A percentile compares a stretch with the other conserved stretches of the same genome.
Conservation (phyloP, 2,113 vertebrate species). For the Nymphicus hollandicus region DNA sequence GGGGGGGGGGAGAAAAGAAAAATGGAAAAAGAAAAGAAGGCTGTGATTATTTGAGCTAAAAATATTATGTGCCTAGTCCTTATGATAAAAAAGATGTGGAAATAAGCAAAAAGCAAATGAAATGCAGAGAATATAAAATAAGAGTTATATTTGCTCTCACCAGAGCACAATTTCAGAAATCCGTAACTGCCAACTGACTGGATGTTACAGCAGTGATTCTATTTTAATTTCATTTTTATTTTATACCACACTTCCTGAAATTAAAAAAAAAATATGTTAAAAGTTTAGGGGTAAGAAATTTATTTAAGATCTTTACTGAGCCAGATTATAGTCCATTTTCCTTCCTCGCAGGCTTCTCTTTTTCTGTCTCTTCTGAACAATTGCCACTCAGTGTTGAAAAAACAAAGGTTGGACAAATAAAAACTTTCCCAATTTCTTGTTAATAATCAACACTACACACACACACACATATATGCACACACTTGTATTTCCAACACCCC, state of each 20-base stretch:
- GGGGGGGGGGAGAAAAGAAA: accelerated
- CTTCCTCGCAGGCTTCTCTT: neutral
- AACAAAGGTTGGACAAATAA: neutral
- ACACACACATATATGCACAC: neutral
- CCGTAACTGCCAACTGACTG: neutral
- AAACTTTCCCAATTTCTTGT: neutral
- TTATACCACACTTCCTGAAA: neutral
- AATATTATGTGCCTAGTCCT: neutral
- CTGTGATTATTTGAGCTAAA: neutral
- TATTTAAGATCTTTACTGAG: neutral
- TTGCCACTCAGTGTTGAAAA: neutral
- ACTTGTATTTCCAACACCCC: neutral
- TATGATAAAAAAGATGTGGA: neutral
- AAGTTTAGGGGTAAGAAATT: neutral
- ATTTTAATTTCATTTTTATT: neutral
- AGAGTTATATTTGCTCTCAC: neutral
- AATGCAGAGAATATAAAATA: neutral
- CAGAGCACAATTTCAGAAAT: neutral
- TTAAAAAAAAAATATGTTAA: neutral
- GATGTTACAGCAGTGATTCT: neutral
- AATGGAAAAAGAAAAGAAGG: neutral
- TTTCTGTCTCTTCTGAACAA: neutral
- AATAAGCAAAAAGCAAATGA: neutral
- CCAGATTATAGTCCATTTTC: neutral
- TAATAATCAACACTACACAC: neutral